Evolutionary conservation across 2,113 vertebrate genomes (phyloP).

Genomic region (Turnix velox): DNA sequence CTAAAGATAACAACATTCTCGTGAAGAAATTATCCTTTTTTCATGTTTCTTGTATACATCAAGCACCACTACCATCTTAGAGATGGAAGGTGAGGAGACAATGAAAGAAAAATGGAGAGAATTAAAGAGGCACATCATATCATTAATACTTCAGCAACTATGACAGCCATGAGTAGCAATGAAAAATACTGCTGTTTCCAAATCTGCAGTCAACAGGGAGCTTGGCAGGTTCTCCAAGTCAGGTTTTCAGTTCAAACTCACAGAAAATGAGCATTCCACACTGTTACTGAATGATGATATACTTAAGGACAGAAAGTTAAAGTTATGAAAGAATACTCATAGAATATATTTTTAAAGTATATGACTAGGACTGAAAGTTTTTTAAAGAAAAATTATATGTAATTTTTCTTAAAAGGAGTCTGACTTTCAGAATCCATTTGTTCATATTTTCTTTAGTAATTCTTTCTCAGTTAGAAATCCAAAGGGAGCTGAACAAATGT

Average conservation of each 20-base stretch:
- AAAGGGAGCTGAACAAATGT: neutral
- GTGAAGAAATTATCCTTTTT: constrained; percentile 72
- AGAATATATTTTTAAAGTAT: neutral
- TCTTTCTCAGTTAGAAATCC: neutral
- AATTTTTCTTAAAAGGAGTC: neutral
- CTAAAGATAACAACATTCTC: constrained; percentile 64
- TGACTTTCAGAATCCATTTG: neutral
- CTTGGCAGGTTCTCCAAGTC: neutral
- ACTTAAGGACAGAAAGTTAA: neutral
- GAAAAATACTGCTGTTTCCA: neutral
- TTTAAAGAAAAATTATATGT: neutral
- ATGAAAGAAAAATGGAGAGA: constrained; percentile 45
- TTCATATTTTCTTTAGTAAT: neutral
- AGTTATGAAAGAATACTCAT: neutral
- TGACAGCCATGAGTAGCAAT: constrained; percentile 28
- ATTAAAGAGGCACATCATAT: constrained; percentile 61
- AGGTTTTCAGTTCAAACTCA: neutral
- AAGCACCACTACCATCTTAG: constrained; percentile 42
- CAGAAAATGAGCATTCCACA: neutral
- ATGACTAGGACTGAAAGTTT: neutral
- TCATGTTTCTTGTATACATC: constrained; percentile 63
- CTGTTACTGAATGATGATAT: neutral
- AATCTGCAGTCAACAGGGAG: neutral
- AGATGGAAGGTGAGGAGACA: constrained; percentile 58
- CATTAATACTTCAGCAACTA: constrained; percentile 59